A percentile compares a stretch with the other conserved stretches of the same genome.
These are phyloP conservation scores for Hirtodrosophila alboralis DNA, from an alignment of 2,888 invertebrate genomes.

Conservation along the genomic window DNA sequence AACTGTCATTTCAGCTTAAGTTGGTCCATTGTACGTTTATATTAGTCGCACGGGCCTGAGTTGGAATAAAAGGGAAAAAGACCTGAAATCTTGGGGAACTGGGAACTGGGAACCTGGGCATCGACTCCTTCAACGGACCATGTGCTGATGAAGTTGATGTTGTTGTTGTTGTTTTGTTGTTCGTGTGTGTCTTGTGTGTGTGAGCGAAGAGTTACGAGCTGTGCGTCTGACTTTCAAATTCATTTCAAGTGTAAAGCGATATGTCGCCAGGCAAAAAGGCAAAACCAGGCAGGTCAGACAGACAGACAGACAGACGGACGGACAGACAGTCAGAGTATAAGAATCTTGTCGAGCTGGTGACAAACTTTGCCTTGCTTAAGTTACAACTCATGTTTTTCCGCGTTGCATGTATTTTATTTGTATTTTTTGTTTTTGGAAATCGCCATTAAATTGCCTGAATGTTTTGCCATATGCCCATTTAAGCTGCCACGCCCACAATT, in stretches of 20 bases:
- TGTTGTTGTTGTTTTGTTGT: conserved; percentile 27
- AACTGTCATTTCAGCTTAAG: conserved; percentile 83
- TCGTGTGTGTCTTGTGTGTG: conserved; percentile 49
- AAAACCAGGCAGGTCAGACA: conserved; percentile 11
- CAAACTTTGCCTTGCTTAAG: conserved; percentile 72
- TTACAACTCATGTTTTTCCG: conserved; percentile 70
- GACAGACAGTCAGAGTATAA: conserved; percentile 3
- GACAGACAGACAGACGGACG: conserved; percentile 4
- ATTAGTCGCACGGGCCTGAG: conserved; percentile 76
- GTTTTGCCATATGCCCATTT: conserved; percentile 35
- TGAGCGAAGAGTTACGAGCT: conserved; percentile 72
- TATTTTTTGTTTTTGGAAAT: conserved; percentile 12
- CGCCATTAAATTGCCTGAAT: conserved; percentile 43
- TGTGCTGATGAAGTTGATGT: conserved; percentile 45
- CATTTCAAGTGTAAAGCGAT: conserved; percentile 78
- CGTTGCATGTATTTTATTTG: too few relatives aligned
- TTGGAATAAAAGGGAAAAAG: conserved; percentile 43
- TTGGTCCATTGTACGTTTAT: conserved; percentile 83
- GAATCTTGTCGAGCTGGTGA: conserved; percentile 66
- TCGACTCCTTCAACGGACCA: conserved; percentile 30
- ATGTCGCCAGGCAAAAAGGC: conserved; percentile 64
- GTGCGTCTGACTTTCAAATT: conserved; percentile 76
- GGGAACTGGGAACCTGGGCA: too few relatives aligned
- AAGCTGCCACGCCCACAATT: conserved; percentile 49
- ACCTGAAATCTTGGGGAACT: too few relatives aligned